Conservation (phyloP, 2,797 vertebrate species). For the Trachurus trachurus region DNA sequence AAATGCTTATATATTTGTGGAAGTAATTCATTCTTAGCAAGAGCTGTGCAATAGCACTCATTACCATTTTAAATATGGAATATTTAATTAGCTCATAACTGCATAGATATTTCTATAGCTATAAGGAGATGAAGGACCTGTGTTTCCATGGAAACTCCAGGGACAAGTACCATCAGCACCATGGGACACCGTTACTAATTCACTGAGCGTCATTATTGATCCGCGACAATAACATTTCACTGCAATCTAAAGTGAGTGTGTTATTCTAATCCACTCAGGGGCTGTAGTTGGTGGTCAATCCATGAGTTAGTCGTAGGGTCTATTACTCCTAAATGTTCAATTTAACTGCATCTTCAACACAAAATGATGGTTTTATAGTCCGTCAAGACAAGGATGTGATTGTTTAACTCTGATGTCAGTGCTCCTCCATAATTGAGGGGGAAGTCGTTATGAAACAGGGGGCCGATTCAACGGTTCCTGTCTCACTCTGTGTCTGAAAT, state of each 20-base stretch:
- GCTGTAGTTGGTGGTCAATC: neutral
- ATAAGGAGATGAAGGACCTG: neutral
- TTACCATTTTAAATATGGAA: neutral
- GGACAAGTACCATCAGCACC: neutral
- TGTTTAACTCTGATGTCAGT: neutral
- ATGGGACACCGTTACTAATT: neutral
- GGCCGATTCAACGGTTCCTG: neutral
- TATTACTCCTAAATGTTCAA: neutral
- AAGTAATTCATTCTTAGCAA: too few relatives aligned
- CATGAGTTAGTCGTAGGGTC: neutral
- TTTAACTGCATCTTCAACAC: neutral
- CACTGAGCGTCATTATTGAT: neutral
- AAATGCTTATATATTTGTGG: too few relatives aligned
- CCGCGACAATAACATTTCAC: neutral
- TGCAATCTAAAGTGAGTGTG: neutral
- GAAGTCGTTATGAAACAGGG: neutral
- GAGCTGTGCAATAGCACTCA: neutral
- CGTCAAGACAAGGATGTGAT: too few relatives aligned
- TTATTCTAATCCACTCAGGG: neutral
- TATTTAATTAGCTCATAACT: neutral
- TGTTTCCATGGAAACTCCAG: constrained; percentile 13
- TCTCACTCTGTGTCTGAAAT: neutral
- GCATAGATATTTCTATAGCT: neutral
- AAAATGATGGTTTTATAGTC: neutral
- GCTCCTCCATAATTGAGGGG: neutral